phyloP scores from a whole-genome alignment of 2,888 invertebrate genomes.

The Ophion ellenae region DNA sequence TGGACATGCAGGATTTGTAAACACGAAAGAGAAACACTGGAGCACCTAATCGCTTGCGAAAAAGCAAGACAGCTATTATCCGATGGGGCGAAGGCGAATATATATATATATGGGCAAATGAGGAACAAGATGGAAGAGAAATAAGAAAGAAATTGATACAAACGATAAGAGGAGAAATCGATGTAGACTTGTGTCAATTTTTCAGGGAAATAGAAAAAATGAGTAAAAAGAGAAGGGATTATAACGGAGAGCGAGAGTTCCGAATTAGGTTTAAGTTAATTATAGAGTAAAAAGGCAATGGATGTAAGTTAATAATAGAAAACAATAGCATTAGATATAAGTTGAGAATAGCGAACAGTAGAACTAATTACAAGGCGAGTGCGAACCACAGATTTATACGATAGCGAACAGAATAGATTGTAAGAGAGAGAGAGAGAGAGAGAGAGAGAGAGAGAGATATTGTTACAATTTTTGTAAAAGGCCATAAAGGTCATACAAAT shows the following conservation, averaged over 20 bases:
- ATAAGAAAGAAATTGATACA: constrained; percentile 15
- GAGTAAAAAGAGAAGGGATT: neutral
- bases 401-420: neutral
- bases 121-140: no score
- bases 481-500: constrained; percentile 16
- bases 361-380: no score
- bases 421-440: neutral
- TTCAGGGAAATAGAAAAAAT: constrained; percentile 21
- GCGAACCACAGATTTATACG: neutral
- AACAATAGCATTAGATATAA: no score
- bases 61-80: no score
- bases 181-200: neutral
- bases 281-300: no score
- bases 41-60: no score
- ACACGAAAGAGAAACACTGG: no score
- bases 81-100: no score
- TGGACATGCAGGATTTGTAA: constrained; percentile 3
- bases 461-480: constrained; percentile 7
- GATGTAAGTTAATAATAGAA: neutral
- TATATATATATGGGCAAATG: no score
- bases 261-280: no score
- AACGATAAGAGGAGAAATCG: constrained; percentile 9
- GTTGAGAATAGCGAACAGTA: no score
- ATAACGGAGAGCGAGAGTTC: no score
- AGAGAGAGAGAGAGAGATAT: neutral